These are phyloP conservation scores for Pyrrhura leucotis DNA, from an alignment of 2,797 vertebrate species.

Conservation along the genomic window DNA sequence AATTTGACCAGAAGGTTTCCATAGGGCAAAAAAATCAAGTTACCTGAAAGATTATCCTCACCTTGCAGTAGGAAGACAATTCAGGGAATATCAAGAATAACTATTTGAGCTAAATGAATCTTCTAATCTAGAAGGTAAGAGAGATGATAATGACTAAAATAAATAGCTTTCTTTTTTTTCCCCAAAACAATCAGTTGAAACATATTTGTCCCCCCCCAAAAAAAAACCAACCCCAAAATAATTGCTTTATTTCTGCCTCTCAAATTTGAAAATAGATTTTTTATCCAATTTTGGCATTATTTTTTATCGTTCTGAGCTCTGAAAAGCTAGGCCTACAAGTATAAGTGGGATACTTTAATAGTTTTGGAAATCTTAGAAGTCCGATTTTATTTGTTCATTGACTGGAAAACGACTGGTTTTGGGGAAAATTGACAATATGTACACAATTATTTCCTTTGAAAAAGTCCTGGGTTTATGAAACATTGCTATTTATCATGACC, in stretches of 20 bases:
- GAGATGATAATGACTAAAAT: not conserved
- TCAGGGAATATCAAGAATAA: not conserved
- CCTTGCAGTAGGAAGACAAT: not conserved
- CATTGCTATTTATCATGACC: not conserved
- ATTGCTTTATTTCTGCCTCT: not conserved
- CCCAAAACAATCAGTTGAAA: not conserved
- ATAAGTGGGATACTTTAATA: not conserved
- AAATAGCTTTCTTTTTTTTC: not conserved
- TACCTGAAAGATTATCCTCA: not conserved
- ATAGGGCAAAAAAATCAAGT: not conserved
- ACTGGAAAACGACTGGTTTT: not conserved
- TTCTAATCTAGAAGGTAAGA: not conserved
- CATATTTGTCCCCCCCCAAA: not conserved
- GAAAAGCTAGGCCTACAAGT: not conserved
- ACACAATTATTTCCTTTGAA: not conserved
- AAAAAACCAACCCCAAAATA: not conserved
- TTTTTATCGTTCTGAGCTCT: not conserved
- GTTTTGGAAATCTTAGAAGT: not conserved
- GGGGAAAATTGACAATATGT: not conserved
- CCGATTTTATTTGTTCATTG: not conserved
- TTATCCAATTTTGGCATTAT: not conserved
- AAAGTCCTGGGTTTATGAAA: not conserved
- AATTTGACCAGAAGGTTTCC: not conserved
- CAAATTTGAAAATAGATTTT: not conserved
- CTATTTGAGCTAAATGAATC: not conserved